These are phyloP conservation scores for Ceratina calcarata DNA, from an alignment of 1,140 invertebrate genomes.

Conservation along the genomic window DNA sequence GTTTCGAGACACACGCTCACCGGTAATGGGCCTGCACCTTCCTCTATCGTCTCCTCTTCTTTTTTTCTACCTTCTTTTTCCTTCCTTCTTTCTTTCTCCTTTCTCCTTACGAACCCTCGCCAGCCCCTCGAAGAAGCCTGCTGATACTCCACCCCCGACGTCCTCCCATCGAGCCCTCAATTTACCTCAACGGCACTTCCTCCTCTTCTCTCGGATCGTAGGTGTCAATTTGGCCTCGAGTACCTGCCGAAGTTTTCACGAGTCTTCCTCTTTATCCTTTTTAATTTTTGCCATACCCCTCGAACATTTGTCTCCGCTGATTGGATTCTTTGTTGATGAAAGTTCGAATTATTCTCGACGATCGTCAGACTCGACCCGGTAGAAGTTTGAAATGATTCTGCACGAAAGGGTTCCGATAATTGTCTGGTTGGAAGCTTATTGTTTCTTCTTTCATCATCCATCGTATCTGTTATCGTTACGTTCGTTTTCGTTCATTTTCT, in stretches of 20 bases:
- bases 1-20: constrained; percentile 70
- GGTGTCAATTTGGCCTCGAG: constrained; percentile 73
- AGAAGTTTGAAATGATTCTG: constrained; percentile 10
- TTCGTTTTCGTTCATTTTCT: background rate
- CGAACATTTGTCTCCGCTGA: constrained; percentile 47
- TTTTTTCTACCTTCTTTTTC: constrained; percentile 40
- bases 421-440: constrained; percentile 21
- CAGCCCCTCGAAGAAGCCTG: constrained; percentile 54
- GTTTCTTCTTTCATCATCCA: constrained; percentile 21
- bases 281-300: constrained; percentile 52
- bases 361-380: constrained; percentile 4
- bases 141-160: constrained; percentile 37
- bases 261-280: constrained; percentile 52
- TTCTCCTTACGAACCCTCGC: constrained; percentile 47
- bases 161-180: constrained; percentile 66
- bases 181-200: constrained; percentile 68
- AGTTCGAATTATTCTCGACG: constrained; percentile 12
- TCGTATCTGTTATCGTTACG: background rate
- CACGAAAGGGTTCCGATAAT: constrained; percentile 24
- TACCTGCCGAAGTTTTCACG: constrained; percentile 48
- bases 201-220: constrained; percentile 62
- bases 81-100: constrained; percentile 28
- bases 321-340: constrained; percentile 48
- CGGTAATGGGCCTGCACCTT: constrained; percentile 67
- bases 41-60: constrained; percentile 25